A percentile compares a stretch with the other conserved stretches of the same genome.
phyloP scores from a whole-genome alignment of 2,113 vertebrate species.

The Symphodus melops region DNA sequence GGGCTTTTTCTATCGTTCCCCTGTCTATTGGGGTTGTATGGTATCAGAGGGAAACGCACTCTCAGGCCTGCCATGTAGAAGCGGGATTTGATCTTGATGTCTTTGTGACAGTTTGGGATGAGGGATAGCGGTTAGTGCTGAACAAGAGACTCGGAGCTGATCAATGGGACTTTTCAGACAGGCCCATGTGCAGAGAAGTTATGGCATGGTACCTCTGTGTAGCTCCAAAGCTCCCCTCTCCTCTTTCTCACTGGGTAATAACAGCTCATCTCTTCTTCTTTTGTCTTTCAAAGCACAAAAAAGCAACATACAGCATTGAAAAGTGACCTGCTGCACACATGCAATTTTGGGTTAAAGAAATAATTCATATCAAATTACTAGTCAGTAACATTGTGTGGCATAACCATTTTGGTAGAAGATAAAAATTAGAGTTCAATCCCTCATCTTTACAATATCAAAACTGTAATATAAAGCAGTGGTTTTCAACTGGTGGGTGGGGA shows the following conservation, averaged over 20 bases:
- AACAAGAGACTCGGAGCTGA: conserved; percentile 72
- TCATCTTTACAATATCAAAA: no score
- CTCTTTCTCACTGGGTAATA: conserved; percentile 59
- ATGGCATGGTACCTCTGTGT: conserved; percentile 65
- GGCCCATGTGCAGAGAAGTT: conserved; percentile 67
- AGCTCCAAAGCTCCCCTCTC: conserved; percentile 44
- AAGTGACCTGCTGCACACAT: conserved; percentile 18
- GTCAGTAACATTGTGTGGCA: no score
- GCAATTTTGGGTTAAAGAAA: not conserved
- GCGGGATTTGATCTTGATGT: conserved; percentile 77
- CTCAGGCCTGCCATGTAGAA: conserved; percentile 70
- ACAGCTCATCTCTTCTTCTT: conserved; percentile 45
- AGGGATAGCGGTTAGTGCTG: conserved; percentile 78
- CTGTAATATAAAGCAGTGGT: no score
- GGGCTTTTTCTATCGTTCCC: conserved; percentile 72
- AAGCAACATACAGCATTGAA: not conserved
- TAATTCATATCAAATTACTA: not conserved
- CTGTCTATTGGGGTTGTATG: conserved; percentile 70
- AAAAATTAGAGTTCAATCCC: no score
- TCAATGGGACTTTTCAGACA: conserved; percentile 75
- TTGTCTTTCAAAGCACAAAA: conserved; percentile 23
- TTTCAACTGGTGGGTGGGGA: no score
- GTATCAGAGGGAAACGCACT: conserved; percentile 75
- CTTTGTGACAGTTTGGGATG: conserved; percentile 78
- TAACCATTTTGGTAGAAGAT: no score